These are phyloP conservation scores for Tragelaphus eurycerus DNA, from an alignment of 2,797 vertebrate species.

Conservation along the genomic window DNA sequence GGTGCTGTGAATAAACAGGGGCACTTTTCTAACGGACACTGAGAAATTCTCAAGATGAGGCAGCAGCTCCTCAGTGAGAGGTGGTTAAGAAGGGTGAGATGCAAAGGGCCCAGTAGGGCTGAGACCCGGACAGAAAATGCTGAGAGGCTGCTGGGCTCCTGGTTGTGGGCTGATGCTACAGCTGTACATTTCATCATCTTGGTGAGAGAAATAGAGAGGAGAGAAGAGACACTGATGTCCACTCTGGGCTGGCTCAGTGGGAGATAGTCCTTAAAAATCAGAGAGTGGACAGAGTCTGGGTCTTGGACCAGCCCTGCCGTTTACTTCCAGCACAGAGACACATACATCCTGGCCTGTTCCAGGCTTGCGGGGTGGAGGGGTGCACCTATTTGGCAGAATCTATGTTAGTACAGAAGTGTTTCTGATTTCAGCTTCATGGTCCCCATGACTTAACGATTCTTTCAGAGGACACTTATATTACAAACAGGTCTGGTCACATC, in stretches of 20 bases:
- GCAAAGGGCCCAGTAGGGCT: background rate
- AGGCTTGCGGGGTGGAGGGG: background rate
- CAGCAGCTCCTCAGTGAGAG: conserved; percentile 20
- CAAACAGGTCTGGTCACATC: conserved; percentile 26
- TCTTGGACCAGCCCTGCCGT: background rate
- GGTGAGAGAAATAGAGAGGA: background rate
- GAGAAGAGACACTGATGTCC: background rate
- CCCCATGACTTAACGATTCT: background rate
- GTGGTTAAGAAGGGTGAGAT: background rate
- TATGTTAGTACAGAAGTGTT: background rate
- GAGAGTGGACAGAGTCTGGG: background rate
- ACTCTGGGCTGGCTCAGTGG: background rate
- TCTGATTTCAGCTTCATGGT: conserved; percentile 1
- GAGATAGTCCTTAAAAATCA: background rate
- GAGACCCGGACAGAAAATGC: background rate
- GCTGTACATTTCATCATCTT: background rate
- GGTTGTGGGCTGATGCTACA: background rate
- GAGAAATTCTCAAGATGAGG: background rate
- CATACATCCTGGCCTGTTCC: background rate
- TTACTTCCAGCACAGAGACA: background rate
- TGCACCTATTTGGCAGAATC: conserved; percentile 34
- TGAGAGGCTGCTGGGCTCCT: background rate
- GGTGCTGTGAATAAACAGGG: background rate
- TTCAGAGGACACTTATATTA: conserved; percentile 16
- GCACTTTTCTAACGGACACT: conserved; percentile 2